Conservation (phyloP, 2,888 invertebrate genomes). For the Thysanoteuthis rhombus region DNA sequence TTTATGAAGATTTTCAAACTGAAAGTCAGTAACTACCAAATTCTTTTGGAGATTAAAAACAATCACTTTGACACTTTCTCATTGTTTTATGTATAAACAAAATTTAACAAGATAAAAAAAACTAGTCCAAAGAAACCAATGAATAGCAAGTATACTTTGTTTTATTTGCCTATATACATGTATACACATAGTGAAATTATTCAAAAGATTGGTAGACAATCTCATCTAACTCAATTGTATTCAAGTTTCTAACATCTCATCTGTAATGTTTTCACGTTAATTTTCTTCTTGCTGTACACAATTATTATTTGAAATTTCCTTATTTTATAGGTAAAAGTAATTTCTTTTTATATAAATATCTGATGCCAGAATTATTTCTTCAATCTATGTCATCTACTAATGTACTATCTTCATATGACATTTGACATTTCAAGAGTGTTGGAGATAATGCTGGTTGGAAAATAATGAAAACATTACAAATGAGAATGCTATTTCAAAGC, state of each 20-base stretch:
- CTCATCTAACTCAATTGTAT: background rate
- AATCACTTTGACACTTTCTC: no score
- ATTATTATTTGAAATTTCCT: background rate
- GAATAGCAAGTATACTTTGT: background rate
- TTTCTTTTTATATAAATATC: background rate
- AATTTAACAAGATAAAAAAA: background rate
- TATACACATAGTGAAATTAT: no score
- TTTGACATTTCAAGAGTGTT: background rate
- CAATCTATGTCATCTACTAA: background rate
- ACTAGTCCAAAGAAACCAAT: background rate
- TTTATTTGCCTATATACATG: no score
- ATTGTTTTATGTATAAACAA: background rate
- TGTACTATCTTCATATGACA: no score
- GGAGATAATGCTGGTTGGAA: background rate
- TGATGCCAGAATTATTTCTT: background rate
- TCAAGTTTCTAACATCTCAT: background rate
- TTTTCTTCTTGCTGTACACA: background rate
- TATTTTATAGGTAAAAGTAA: background rate
- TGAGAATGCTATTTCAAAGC: background rate
- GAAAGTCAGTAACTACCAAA: background rate
- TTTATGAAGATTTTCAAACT: background rate
- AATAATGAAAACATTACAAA: background rate
- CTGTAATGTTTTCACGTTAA: background rate
- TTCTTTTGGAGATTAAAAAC: background rate
- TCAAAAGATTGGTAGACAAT: background rate